Percentiles rank a stretch among this genome's conserved stretches.
Conservation (phyloP, 2,113 vertebrate species). For the Arenaria interpres region DNA sequence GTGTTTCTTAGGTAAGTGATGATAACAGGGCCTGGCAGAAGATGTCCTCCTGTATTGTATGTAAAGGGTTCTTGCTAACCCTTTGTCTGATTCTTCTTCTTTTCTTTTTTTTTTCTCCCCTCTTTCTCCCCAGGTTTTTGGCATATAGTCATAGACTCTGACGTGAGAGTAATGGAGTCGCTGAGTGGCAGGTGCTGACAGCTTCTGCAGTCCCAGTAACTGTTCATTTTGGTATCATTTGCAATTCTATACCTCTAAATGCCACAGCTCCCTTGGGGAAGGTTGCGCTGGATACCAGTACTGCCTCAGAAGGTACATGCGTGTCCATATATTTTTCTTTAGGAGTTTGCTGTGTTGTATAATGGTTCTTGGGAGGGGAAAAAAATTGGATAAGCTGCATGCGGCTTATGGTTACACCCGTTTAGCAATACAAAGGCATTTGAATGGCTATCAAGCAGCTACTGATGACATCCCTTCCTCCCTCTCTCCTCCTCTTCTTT, state of each 20-base stretch:
- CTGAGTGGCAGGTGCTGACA: constrained; percentile 70
- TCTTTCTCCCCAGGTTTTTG: constrained; percentile 65
- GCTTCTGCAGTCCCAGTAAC: constrained; percentile 28
- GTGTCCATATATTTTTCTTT: not conserved
- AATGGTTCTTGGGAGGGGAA: not conserved
- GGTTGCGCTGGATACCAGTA: constrained; percentile 69
- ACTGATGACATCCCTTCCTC: not conserved
- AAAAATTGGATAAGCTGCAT: not conserved
- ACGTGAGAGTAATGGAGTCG: constrained; percentile 42
- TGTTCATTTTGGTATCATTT: constrained; percentile 48
- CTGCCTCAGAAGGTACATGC: constrained; percentile 72
- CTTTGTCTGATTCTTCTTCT: constrained; percentile 22
- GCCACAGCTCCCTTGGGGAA: constrained; percentile 73
- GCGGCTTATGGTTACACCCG: not conserved
- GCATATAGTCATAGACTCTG: constrained; percentile 52
- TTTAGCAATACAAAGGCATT: constrained; percentile 14
- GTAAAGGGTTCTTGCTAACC: not conserved
- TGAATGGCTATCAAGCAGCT: not conserved
- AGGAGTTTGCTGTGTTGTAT: not conserved
- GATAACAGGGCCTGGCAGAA: not conserved
- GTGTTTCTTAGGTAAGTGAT: not conserved
- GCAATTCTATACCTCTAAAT: constrained; percentile 71
- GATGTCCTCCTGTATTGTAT: not conserved
- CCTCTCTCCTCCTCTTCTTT: not conserved
- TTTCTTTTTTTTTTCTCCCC: not conserved